Conservation (phyloP, 2,797 vertebrate genomes). For the Pyrocephalus nanus region DNA sequence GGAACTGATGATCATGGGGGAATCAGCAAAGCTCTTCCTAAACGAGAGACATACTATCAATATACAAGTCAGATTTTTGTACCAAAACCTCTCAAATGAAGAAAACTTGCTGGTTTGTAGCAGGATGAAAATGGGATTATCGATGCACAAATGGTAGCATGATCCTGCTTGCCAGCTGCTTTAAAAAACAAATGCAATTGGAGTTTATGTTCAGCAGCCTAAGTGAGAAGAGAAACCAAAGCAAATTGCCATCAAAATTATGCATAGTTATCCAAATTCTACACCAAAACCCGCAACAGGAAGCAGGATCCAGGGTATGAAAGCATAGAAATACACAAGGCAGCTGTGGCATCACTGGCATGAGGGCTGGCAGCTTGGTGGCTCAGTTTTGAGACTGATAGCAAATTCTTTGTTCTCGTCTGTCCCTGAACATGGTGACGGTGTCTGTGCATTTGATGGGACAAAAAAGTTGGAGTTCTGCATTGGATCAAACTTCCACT, state of each 20-base stretch:
- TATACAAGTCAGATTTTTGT: not conserved
- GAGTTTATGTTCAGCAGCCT: slow-evolving; percentile 18
- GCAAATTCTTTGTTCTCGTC: not conserved
- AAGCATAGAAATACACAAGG: not conserved
- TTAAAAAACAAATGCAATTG: slow-evolving; percentile 31
- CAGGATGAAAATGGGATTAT: slow-evolving; percentile 54
- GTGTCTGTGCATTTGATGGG: not conserved
- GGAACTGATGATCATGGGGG: not conserved
- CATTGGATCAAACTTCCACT: not conserved
- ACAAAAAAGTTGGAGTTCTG: not conserved
- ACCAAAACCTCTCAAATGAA: not conserved
- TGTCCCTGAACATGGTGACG: not conserved
- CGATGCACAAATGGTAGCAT: slow-evolving; percentile 12
- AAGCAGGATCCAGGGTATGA: not conserved
- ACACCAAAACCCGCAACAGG: not conserved
- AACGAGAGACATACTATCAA: not conserved
- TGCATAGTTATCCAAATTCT: not conserved
- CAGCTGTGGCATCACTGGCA: not conserved
- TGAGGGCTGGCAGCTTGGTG: not conserved
- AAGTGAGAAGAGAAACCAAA: slow-evolving; percentile 33
- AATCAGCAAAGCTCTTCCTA: slow-evolving; percentile 22
- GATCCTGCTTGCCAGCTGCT: slow-evolving; percentile 12
- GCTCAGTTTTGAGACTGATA: not conserved
- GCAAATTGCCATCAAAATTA: not conserved
- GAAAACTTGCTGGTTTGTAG: not conserved